A percentile compares a stretch with the other conserved stretches of the same genome.
Evolutionary conservation across 1,140 invertebrate genomes (phyloP).

Genomic region (Diorhabda sublineata): DNA sequence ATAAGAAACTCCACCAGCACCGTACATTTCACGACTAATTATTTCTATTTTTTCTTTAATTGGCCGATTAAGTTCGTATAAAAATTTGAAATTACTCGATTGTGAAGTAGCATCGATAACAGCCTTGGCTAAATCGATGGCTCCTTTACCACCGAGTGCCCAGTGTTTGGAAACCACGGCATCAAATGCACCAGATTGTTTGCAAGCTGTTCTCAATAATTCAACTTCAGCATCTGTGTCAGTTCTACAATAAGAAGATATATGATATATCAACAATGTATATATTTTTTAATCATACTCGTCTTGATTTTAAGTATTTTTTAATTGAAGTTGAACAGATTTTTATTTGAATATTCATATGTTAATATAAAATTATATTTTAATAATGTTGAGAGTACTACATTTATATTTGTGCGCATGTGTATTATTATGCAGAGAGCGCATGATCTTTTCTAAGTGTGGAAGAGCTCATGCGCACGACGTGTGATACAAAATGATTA

Average conservation of each 20-base stretch:
- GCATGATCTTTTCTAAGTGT: no score
- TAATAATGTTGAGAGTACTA: no score
- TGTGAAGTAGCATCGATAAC: slow-evolving; percentile 73
- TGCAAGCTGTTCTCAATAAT: slow-evolving; percentile 68
- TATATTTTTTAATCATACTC: no score
- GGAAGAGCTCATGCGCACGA: no score
- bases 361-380: no score
- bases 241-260: slow-evolving; percentile 45
- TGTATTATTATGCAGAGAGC: no score
- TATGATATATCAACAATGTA: no score
- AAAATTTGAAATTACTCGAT: slow-evolving; percentile 63
- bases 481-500: no score
- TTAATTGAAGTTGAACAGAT: no score
- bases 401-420: no score
- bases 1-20: slow-evolving; percentile 82
- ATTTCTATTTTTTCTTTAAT: slow-evolving; percentile 85
- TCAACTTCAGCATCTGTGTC: slow-evolving; percentile 85
- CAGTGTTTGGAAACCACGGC: slow-evolving; percentile 89
- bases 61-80: slow-evolving; percentile 77
- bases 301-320: no score
- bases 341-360: no score
- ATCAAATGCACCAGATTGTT: slow-evolving; percentile 75
- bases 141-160: slow-evolving; percentile 86
- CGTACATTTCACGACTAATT: slow-evolving; percentile 94
- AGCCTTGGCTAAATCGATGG: slow-evolving; percentile 78